A percentile compares a stretch with the other conserved stretches of the same genome.
Conservation (phyloP, 1,140 invertebrate genomes). For the Vollenhovia emeryi region DNA sequence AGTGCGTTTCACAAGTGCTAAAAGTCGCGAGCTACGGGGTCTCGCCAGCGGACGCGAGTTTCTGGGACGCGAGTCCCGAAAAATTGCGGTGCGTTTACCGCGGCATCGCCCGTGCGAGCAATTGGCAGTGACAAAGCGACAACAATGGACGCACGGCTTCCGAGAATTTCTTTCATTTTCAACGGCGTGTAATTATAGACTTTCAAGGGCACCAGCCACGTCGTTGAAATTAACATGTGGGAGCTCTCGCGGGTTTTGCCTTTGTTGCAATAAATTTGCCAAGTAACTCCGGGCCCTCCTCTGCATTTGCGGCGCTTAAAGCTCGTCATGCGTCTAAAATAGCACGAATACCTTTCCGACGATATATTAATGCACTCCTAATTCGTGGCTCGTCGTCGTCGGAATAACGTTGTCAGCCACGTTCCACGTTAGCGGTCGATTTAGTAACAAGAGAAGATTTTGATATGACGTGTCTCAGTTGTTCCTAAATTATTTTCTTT, state of each 20-base stretch:
- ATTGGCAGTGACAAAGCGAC: not conserved
- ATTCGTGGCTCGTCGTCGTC: not conserved
- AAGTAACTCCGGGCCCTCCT: not conserved
- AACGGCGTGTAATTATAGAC: conserved; percentile 59
- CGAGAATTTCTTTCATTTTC: conserved; percentile 58
- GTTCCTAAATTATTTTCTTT: too few species aligned
- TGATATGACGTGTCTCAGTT: too few species aligned
- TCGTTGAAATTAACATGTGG: conserved; percentile 52
- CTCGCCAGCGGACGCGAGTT: not conserved
- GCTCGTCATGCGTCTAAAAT: not conserved
- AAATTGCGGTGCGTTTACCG: not conserved
- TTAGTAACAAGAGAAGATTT: not conserved
- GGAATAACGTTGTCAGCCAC: not conserved
- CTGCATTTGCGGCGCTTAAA: not conserved
- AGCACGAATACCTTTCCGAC: not conserved
- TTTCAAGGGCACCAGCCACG: conserved; percentile 33
- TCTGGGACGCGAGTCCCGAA: not conserved
- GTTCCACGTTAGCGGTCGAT: not conserved
- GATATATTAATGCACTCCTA: conserved; percentile 25
- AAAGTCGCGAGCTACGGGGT: not conserved
- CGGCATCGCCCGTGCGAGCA: not conserved
- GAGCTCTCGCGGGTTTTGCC: not conserved
- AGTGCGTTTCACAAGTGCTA: not conserved
- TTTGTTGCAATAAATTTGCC: conserved; percentile 7
- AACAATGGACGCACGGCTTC: not conserved